Base-by-base conservation (phyloP, 2,888 invertebrate species). In the Zonitis immaculata region DNA sequence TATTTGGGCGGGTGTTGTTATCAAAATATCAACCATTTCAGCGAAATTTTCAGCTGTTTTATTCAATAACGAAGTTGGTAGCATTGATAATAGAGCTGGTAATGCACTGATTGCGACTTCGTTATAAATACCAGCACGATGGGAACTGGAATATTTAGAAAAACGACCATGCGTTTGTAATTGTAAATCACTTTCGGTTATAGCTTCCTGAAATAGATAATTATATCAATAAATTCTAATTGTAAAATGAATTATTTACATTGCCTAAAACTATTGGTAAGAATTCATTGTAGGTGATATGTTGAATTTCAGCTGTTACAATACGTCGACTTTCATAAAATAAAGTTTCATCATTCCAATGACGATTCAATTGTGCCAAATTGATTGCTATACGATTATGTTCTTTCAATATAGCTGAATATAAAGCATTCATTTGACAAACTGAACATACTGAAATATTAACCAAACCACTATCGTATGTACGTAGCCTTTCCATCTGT, bases 211-310 rank as follows among this genome's bases (percentile, higher is more conserved):
- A 9, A 68, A 70, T 22, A 4, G 3, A 4, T 22, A n/a, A n/a
- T n/a, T n/a, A n/a, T n/a, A n/a, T n/a, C n/a, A n/a, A n/a, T n/a
- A n/a, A n/a, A n/a, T n/a, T n/a, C n/a, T n/a, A n/a, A n/a, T n/a
- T n/a, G n/a, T n/a, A n/a, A n/a, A n/a, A n/a, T n/a, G n/a, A n/a
- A n/a, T 2, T 50, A 50, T 75, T 78, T 73, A 87, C 87, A 79
- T 88, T 81, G 53, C 89, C 90, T 43, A 92, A 73, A 9, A 91
- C 79, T 49, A 87, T 85, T 0, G 91, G 90, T 52, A 91, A 76
- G 74, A 88, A 92, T 72, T 92, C 92, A 65, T 87, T 89, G 71
- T 85, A 86, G 0, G 92, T 91, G 51, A 92, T 86, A 65, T 91
- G 91, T 61, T 92, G 92, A 35, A 92, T 84, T 71, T 89, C 81